Base-by-base conservation (phyloP, 1,140 invertebrate genomes). In the Drosophila asahinai region DNA sequence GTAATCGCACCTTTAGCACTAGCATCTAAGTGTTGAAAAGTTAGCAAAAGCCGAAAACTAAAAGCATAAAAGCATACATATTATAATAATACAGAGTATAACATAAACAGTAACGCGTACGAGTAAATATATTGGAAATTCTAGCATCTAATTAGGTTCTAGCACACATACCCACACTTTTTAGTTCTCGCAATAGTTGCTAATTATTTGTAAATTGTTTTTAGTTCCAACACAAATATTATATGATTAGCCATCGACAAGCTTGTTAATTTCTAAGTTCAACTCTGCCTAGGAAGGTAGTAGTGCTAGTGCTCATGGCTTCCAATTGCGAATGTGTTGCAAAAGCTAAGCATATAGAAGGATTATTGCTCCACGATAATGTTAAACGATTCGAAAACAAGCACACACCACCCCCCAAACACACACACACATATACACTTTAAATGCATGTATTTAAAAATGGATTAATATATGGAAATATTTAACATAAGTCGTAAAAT, bases 11-110 rank as follows among this genome's bases (percentile, higher is more conserved):
- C 86, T 63, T 84, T 84, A 84, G 86, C 83, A 71, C 66, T 89
- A 89, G 86, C 74, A 59, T 84, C 67, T 89, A 89, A 89, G 84
- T 90, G 84, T 89, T 89, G 70, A 90, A 89, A 89, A 84, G 81
- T 89, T 89, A 89, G 73, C 54, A 57, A 57, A 81, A 83, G 54
- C 77, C 80, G 77, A 80, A 60, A 65, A 52, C 73, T 25, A 82
- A 62, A 86, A 25, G 36, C 36, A 38, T 25, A 82, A 62, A 86
- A 25, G 36, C 36, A 38, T 57, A 25, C 22, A 25, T 25, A 25
- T 25, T 25, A 25, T 25, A 25, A 25, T 25, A 57, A 57, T 40
- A 57, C 54, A 40, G 19, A 40, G 54, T 57, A 57, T 57, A 57
- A 57, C 64, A 80, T 65, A 73, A 47, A 80, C 36, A 64, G 49